phyloP scores from a whole-genome alignment of 2,113 vertebrate genomes.

The Petroica traversi region DNA sequence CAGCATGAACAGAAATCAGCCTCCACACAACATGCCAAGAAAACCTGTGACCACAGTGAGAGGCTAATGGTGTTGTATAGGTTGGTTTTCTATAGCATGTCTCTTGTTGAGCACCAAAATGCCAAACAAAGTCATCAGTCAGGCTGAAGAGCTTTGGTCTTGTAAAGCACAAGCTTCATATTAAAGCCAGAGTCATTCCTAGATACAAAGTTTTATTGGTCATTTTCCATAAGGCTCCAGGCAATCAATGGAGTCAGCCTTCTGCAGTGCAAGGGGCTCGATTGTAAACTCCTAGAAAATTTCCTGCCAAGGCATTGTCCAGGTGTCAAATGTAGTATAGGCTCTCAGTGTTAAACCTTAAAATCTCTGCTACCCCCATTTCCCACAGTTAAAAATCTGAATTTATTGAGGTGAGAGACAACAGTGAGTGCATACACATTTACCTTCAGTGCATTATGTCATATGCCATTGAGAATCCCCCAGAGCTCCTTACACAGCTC shows the following conservation, averaged over 20 bases:
- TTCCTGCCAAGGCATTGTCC: not conserved
- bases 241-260: not conserved
- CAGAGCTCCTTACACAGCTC: not conserved
- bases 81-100: not conserved
- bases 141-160: not conserved
- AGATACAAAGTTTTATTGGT: not conserved
- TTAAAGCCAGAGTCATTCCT: not conserved
- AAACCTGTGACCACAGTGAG: not conserved
- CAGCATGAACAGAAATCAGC: not conserved
- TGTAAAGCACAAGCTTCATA: not conserved
- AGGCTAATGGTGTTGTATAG: not conserved
- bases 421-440: not conserved
- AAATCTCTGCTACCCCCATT: not conserved
- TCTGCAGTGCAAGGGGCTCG: accelerated
- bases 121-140: not conserved
- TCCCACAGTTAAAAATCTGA: not conserved
- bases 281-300: not conserved
- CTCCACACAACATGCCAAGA: not conserved
- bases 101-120: not conserved
- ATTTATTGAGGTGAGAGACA: not conserved
- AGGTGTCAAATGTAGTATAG: not conserved
- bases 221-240: not conserved
- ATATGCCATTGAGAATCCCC: not conserved
- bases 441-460: not conserved
- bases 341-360: not conserved